A percentile compares a stretch with the other conserved stretches of the same genome.
Evolutionary conservation across 2,888 invertebrate genomes (phyloP).

Genomic region (Tenthredo livida): DNA sequence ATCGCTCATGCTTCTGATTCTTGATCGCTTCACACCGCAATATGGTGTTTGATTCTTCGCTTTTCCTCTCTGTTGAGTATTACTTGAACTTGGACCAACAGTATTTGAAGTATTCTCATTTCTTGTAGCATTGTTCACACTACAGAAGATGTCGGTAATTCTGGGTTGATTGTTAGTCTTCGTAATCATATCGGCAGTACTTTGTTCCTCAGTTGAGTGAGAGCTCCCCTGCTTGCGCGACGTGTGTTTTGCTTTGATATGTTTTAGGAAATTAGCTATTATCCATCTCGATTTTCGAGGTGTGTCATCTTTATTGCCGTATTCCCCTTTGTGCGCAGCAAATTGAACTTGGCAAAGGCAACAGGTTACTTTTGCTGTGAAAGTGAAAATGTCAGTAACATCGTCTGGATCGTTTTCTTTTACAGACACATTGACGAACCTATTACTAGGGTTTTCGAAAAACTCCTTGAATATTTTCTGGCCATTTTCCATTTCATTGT

Average conservation of each 20-base stretch:
- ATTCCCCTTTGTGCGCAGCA: constrained; percentile 13
- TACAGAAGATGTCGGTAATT: constrained; percentile 11
- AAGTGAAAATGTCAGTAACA: constrained; percentile 26
- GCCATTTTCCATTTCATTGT: constrained; percentile 14
- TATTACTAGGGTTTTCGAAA: constrained; percentile 14
- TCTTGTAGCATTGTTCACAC: neutral
- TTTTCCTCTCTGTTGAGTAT: neutral
- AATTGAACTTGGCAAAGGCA: neutral
- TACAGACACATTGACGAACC: constrained; percentile 14
- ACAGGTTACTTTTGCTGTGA: constrained; percentile 29
- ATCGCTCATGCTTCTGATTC: constrained; percentile 11
- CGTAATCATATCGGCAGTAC: neutral
- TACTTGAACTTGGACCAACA: constrained; percentile 12
- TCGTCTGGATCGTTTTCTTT: constrained; percentile 34
- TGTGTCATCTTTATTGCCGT: neutral
- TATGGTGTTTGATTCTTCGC: neutral
- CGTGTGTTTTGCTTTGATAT: neutral
- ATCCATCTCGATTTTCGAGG: no score
- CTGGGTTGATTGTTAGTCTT: constrained; percentile 20
- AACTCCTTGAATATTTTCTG: constrained; percentile 17
- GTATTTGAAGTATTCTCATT: neutral
- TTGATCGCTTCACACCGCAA: neutral
- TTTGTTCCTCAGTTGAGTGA: constrained; percentile 19
- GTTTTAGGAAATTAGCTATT: no score
- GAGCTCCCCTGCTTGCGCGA: neutral